A percentile compares a stretch with the other conserved stretches of the same genome.
Evolutionary conservation across 2,113 vertebrate species (phyloP).

Genomic region (Centropus unirufus): DNA sequence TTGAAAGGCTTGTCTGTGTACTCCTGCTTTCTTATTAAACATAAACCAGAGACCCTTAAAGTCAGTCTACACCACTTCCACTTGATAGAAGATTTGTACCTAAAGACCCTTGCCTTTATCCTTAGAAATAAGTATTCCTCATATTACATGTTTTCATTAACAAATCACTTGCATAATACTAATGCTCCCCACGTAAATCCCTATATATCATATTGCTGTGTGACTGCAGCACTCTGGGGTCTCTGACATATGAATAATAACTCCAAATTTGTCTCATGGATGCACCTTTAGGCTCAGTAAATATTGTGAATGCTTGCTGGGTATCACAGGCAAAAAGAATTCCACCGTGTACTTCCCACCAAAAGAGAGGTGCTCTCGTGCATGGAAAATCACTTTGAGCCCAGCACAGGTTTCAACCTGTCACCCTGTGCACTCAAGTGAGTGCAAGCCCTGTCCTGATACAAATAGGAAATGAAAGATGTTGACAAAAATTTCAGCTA

Average conservation of each 20-base stretch:
- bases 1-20: neutral
- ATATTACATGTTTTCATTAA: conserved; percentile 23
- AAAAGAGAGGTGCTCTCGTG: neutral
- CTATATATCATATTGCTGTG: neutral
- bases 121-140: neutral
- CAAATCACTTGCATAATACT: neutral
- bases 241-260: neutral
- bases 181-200: neutral
- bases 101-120: neutral
- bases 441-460: conserved; percentile 19
- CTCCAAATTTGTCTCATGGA: neutral
- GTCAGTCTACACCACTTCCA: neutral
- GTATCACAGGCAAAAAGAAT: neutral
- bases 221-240: neutral
- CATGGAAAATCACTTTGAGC: neutral
- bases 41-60: conserved; percentile 11
- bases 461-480: conserved; percentile 52
- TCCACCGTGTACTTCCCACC: neutral
- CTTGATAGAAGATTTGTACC: neutral
- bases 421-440: conserved; percentile 18
- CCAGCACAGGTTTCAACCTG: neutral
- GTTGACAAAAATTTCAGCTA: conserved; percentile 54
- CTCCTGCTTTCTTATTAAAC: neutral
- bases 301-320: neutral
- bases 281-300: conserved; percentile 27